phyloP scores from a whole-genome alignment of 2,797 vertebrate genomes.

The Leucoraja ocellata region DNA sequence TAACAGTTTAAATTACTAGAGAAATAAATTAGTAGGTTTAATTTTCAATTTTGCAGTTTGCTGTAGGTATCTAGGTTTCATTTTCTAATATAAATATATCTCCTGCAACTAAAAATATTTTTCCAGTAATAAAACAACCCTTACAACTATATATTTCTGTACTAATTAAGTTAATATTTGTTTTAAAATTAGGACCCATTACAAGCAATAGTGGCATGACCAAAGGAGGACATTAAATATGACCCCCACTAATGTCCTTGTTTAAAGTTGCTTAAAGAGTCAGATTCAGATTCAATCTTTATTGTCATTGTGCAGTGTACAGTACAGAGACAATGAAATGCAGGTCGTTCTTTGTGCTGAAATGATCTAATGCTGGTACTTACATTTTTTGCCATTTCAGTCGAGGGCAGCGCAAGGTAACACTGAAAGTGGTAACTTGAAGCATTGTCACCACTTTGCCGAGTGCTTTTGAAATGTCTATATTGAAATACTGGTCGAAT shows the following conservation, averaged over 20 bases:
- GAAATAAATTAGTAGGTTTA: constrained; percentile 3
- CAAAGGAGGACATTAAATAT: not conserved
- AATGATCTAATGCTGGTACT: not conserved
- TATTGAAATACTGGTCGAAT: not conserved
- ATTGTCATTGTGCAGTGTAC: too few species aligned
- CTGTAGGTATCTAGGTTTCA: not conserved
- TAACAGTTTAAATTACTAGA: not conserved
- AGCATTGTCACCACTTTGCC: not conserved
- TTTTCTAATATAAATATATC: not conserved
- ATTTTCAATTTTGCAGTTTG: not conserved
- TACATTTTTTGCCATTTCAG: not conserved
- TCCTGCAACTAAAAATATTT: not conserved
- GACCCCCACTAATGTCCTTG: not conserved
- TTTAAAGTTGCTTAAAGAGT: too few species aligned
- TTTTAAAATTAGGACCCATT: too few species aligned
- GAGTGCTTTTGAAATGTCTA: not conserved
- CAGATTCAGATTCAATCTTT: too few species aligned
- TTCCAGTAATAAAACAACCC: too few species aligned
- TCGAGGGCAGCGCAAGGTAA: not conserved
- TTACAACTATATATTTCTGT: not conserved
- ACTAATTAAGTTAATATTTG: too few species aligned
- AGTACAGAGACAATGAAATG: too few species aligned
- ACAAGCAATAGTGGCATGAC: not conserved
- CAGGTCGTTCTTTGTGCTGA: not conserved
- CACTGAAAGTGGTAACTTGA: not conserved